Base-by-base conservation (phyloP, 2,888 invertebrate genomes). In the Chaitophorus viminalis region DNA sequence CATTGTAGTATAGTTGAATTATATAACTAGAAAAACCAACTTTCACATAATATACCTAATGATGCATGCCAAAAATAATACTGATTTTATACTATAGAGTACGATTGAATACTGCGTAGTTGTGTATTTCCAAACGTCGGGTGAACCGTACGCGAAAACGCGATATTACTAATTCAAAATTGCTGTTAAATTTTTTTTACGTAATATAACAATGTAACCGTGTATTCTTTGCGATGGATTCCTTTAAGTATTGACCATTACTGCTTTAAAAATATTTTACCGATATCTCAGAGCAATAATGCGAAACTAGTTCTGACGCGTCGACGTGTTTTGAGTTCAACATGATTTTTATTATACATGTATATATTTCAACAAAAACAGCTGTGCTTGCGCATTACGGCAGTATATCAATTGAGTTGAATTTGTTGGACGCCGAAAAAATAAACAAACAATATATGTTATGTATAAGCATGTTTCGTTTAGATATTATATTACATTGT, bases 391-490 rank as follows among this genome's bases (percentile, higher is more conserved):
- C 68, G 29, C 68, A 6, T 18, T 9, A n/a, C 8, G 29, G 29
- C 68, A 1, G n/a, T 29, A n/a, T n/a, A 6, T 54, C 11, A 65
- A 65, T 65, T 4, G 3, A n/a, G 29, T 11, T 0, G 0, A 11
- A 11, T 6, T 68, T 68, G 4, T 68, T 29, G 8, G 25, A 68
- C 9, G n/a, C 5, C 29, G 29, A 25, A 68, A 54, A 46, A 46
- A 1, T 2, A 46, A 11, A 46, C 8, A 46, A 46, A 29, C 4
- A 60, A 21, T 60, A n/a, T n/a, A n/a, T n/a, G n/a, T n/a, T n/a
- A n/a, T n/a, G n/a, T 11, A 52, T 60, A 33, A 29, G 79, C 79
- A 81, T 81, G 79, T 68, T 78, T 81, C 21, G 39, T 81, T 81
- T 81, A 29, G 21, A 39, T 78, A 78, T 78, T 78, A 3, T 79